These are phyloP conservation scores for Anoplophora glabripennis DNA, from an alignment of 1,140 invertebrate species.

Conservation along the genomic window DNA sequence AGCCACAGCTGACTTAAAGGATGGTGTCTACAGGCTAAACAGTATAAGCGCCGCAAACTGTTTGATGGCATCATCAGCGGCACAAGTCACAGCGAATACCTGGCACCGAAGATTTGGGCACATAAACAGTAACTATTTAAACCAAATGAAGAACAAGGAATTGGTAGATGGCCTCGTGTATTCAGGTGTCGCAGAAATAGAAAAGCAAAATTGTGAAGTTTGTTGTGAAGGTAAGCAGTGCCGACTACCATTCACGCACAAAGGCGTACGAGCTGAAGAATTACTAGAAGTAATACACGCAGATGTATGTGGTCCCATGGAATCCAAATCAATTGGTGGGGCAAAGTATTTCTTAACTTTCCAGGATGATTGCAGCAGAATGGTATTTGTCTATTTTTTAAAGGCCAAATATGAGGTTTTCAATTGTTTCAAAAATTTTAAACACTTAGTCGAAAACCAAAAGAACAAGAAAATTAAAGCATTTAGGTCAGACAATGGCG, in stretches of 20 bases:
- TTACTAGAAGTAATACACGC: slow-evolving; percentile 37
- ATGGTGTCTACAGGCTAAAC: slow-evolving; percentile 39
- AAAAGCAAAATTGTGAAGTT: slow-evolving; percentile 27
- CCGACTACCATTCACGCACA: slow-evolving; percentile 32
- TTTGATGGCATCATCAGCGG: slow-evolving; percentile 25
- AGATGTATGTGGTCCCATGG: too few species aligned
- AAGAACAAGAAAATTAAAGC: slow-evolving; percentile 38
- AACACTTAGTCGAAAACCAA: slow-evolving; percentile 37
- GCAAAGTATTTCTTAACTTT: slow-evolving; percentile 24
- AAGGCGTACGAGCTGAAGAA: slow-evolving; percentile 23
- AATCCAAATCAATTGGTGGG: too few species aligned
- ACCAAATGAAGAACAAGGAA: slow-evolving; percentile 22
- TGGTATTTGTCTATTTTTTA: slow-evolving; percentile 44
- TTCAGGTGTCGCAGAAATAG: slow-evolving; percentile 12
- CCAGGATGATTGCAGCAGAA: slow-evolving; percentile 45
- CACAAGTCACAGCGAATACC: slow-evolving; percentile 8
- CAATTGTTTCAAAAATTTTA: slow-evolving; percentile 35
- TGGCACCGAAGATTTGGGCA: slow-evolving; percentile 39
- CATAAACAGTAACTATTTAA: slow-evolving; percentile 29
- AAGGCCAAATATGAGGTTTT: slow-evolving; percentile 39
- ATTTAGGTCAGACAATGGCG: slow-evolving; percentile 26
- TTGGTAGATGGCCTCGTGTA: slow-evolving; percentile 20
- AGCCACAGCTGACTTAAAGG: slow-evolving; percentile 23
- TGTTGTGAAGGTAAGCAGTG: slow-evolving; percentile 43
- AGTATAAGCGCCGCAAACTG: not conserved